These are phyloP conservation scores for Micromesistius poutassou DNA, from an alignment of 2,797 vertebrate genomes.

Conservation along the genomic window DNA sequence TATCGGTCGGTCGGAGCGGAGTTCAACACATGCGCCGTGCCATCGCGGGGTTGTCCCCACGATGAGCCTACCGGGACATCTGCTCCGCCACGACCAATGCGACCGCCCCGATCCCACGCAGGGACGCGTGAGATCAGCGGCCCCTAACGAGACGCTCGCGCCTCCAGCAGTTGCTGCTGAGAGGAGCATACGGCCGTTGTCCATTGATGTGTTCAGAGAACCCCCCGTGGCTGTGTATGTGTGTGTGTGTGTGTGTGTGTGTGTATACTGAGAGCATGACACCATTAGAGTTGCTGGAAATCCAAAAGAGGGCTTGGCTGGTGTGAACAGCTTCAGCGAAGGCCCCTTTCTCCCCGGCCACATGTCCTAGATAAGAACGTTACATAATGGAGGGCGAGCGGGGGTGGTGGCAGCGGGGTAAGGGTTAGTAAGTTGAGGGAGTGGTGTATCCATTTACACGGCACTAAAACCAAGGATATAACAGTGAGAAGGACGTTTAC, in stretches of 20 bases:
- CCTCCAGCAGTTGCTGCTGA: conserved; percentile 22
- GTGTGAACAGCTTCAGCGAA: conserved; percentile 21
- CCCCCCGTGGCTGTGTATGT: background rate
- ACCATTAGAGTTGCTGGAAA: conserved; percentile 40
- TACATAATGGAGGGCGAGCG: conserved; percentile 41
- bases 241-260: conserved; percentile 16
- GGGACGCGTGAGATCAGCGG: conserved; percentile 31
- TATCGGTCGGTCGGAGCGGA: no score
- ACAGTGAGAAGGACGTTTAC: conserved; percentile 37
- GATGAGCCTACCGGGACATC: no score
- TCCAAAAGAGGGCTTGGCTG: conserved; percentile 29
- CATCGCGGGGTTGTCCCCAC: no score
- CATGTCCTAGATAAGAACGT: conserved; percentile 49
- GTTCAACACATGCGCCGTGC: no score
- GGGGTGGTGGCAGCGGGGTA: background rate
- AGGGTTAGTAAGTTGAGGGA: background rate
- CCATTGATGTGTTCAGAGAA: conserved; percentile 27
- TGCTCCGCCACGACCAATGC: no score
- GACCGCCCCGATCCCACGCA: background rate
- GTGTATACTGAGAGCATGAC: conserved; percentile 26
- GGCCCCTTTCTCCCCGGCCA: conserved; percentile 2
- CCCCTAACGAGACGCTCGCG: conserved; percentile 18
- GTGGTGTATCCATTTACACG: conserved; percentile 51
- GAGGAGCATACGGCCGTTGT: conserved; percentile 9
- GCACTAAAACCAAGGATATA: conserved; percentile 43